phyloP scores from a whole-genome alignment of 2,113 vertebrate species.

The Gallinago jamesoni region DNA sequence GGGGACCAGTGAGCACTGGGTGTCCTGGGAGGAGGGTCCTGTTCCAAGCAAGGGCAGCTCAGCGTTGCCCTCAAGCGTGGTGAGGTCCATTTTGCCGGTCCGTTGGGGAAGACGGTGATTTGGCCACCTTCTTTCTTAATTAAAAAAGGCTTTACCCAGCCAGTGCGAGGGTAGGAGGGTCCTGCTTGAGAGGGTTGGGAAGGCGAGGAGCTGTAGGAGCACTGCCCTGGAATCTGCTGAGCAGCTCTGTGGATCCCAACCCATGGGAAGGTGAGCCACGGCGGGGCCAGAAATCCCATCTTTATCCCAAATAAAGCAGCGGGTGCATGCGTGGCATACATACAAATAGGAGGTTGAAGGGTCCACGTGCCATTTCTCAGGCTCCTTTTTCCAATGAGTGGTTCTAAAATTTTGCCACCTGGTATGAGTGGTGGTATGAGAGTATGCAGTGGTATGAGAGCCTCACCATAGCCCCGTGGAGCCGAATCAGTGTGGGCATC shows the following conservation, averaged over 20 bases:
- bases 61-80: rapidly evolving
- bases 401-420: neutral
- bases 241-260: neutral
- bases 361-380: neutral
- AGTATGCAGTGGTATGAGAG: too few relatives aligned
- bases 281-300: neutral
- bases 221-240: neutral
- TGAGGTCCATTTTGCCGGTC: neutral
- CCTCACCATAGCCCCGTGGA: neutral
- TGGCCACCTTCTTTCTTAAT: neutral
- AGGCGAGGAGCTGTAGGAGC: neutral
- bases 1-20: neutral
- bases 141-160: neutral
- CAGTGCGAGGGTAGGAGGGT: neutral
- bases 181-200: neutral
- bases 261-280: neutral
- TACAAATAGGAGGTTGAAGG: neutral
- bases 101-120: neutral
- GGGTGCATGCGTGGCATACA: rapidly evolving
- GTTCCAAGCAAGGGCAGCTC: neutral
- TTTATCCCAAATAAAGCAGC: neutral
- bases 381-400: neutral
- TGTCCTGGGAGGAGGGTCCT: neutral
- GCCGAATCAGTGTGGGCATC: neutral
- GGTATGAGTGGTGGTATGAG: too few relatives aligned